Evolutionary conservation across 1,140 invertebrate genomes (phyloP), one percentile per base, ranked within the genome.

Genomic region (Nymphalis io): DNA sequence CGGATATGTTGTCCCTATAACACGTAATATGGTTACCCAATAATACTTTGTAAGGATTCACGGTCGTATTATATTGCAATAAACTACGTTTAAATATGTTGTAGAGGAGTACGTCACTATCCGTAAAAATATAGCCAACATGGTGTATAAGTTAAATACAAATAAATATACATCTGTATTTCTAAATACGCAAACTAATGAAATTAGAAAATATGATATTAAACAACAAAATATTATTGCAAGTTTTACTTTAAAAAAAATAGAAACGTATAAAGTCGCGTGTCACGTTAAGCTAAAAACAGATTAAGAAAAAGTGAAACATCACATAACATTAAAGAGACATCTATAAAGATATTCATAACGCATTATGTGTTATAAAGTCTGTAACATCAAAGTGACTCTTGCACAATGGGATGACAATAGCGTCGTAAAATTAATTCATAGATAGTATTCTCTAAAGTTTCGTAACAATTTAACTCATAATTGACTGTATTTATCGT

Each of bases 381-480:
- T 61, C 69, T 59, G 61, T 42, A 55, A 51, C 60, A 70, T 63
- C 51, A 73, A 51, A 57, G 53, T 23, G 51, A 72, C 39, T 40
- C 27, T 78, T 78, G 59, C 75, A 69, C 68, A 76, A 77, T 77
- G 68, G 57, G 66, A 65, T 68, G 57, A 73, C 68, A 71, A 71
- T 74, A 60, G 75, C 53, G 62, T 71, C 68, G 67, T 79, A 74
- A 74, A 76, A 71, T 75, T 79, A 79, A 75, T 76, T 73, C 74
- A 68, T 70, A 46, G 44, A 72, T 66, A 67, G 68, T 71, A 63
- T 70, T 73, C 67, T 51, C 39, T 67, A 23, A 16, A 42, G 65
- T 76, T 76, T 76, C 63, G 63, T 67, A 76, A 76, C 39, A 23
- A 58, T 63, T 23, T 63, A 42, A 48, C 16, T n/a, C 10, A 48